Percentiles rank a stretch among this genome's conserved stretches.
Conservation (phyloP, 1,140 invertebrate genomes). For the Thalassaphorura encarpata region DNA sequence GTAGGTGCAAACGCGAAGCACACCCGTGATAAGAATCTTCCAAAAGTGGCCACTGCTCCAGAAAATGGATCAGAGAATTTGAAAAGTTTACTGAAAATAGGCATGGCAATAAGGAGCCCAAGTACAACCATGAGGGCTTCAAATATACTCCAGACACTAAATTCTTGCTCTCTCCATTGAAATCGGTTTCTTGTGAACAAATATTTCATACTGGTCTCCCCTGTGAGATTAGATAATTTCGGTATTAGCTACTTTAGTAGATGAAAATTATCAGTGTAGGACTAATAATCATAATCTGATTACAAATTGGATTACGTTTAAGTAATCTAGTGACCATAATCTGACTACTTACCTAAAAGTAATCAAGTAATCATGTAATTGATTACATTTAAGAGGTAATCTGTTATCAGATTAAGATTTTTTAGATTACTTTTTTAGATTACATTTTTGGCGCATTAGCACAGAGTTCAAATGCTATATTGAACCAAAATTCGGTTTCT, state of each 20-base stretch:
- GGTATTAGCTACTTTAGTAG: too few relatives aligned
- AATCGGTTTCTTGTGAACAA: slow-evolving; percentile 67
- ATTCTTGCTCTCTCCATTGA: slow-evolving; percentile 75
- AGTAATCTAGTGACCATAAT: neutral
- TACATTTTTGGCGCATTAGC: too few relatives aligned
- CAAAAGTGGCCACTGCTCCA: slow-evolving; percentile 20
- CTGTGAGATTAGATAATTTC: too few relatives aligned
- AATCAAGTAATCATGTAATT: too few relatives aligned
- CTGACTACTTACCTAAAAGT: too few relatives aligned
- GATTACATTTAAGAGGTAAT: too few relatives aligned
- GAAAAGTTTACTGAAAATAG: slow-evolving; percentile 27
- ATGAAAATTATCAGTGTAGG: too few relatives aligned
- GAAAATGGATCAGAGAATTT: slow-evolving; percentile 26
- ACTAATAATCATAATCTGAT: neutral
- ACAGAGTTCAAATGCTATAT: too few relatives aligned
- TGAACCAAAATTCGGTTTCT: too few relatives aligned
- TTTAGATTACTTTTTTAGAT: too few relatives aligned
- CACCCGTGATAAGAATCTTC: slow-evolving; percentile 8
- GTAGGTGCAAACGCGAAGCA: slow-evolving; percentile 20
- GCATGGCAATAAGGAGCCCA: slow-evolving; percentile 23
- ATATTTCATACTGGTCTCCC: slow-evolving; percentile 69
- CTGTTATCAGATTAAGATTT: too few relatives aligned
- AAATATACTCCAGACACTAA: slow-evolving; percentile 51
- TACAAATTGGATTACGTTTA: neutral
- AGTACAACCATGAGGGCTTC: slow-evolving; percentile 22